A percentile compares a stretch with the other conserved stretches of the same genome.
Evolutionary conservation across 23 tunicate species (phyloP).

Genomic region (Phallusia fumigata): DNA sequence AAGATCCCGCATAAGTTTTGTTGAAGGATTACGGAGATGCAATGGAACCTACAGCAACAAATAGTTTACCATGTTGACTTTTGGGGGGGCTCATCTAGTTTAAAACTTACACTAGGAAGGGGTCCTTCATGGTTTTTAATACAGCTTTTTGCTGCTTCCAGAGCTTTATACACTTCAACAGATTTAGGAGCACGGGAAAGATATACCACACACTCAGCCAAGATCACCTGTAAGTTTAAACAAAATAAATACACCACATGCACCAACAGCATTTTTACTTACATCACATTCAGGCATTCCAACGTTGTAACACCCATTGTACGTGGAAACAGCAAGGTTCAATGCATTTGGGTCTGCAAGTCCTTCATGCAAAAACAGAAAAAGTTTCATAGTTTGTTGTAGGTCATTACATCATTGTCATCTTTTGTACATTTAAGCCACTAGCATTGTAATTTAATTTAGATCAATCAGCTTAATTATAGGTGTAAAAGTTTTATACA

Average conservation of each 20-base stretch:
- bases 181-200: slow-evolving; percentile 72
- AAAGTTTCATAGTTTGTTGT: too few relatives aligned
- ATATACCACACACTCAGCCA: slow-evolving; percentile 77
- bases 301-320: slow-evolving; percentile 52
- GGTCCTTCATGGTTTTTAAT: slow-evolving; percentile 54
- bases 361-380: slow-evolving; percentile 17
- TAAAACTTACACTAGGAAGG: slow-evolving; percentile 58
- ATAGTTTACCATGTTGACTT: neutral
- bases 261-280: slow-evolving; percentile 12
- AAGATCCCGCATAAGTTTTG: slow-evolving; percentile 46
- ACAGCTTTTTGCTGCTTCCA: slow-evolving; percentile 35
- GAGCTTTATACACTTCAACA: slow-evolving; percentile 51
- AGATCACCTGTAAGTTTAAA: slow-evolving; percentile 31
- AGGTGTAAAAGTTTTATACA: neutral
- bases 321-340: slow-evolving; percentile 61
- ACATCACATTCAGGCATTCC: slow-evolving; percentile 94
- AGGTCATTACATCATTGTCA: too few relatives aligned
- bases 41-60: slow-evolving; percentile 57
- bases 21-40: slow-evolving; percentile 64
- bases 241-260: too few relatives aligned
- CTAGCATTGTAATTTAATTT: too few relatives aligned
- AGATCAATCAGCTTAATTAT: too few relatives aligned
- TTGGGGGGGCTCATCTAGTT: neutral
- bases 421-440: too few relatives aligned
- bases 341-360: slow-evolving; percentile 74